A percentile compares a stretch with the other conserved stretches of the same genome.
Conservation (phyloP, 2,113 vertebrate species). For the Gnathonemus longibarbis region DNA sequence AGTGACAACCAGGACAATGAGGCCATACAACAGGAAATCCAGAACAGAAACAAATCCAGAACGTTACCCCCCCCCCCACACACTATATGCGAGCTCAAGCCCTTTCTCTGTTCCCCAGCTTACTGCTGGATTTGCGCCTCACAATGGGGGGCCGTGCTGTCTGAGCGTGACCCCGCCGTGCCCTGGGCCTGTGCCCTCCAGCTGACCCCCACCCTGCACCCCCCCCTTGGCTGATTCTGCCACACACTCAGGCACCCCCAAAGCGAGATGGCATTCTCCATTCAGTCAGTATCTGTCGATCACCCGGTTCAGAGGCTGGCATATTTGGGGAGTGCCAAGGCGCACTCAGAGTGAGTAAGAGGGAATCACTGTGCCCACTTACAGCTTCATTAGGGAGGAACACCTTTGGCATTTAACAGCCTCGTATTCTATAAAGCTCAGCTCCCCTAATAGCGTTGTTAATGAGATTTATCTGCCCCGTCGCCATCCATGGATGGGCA, state of each 20-base stretch:
- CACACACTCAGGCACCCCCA: background rate
- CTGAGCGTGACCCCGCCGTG: background rate
- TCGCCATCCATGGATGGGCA: background rate
- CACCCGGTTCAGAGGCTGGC: background rate
- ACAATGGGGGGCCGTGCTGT: background rate
- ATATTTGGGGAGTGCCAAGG: background rate
- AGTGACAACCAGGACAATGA: background rate
- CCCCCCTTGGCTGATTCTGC: background rate
- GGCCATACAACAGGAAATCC: background rate
- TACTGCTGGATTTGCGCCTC: background rate
- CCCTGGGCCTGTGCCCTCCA: background rate
- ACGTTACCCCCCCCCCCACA: background rate
- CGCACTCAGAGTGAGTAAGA: background rate
- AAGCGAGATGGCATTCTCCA: background rate
- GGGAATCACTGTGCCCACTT: background rate
- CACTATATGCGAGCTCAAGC: background rate
- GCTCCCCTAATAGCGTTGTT: background rate
- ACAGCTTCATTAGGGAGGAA: background rate
- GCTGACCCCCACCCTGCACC: background rate
- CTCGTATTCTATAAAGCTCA: background rate
- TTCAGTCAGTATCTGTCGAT: background rate
- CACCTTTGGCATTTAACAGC: background rate
- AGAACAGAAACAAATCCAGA: background rate
- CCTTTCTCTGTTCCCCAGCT: background rate
- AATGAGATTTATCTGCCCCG: background rate